Evolutionary conservation across 2,888 invertebrate genomes (phyloP), one percentile per base, ranked within the genome.

Genomic region (Eledona agricola): DNA sequence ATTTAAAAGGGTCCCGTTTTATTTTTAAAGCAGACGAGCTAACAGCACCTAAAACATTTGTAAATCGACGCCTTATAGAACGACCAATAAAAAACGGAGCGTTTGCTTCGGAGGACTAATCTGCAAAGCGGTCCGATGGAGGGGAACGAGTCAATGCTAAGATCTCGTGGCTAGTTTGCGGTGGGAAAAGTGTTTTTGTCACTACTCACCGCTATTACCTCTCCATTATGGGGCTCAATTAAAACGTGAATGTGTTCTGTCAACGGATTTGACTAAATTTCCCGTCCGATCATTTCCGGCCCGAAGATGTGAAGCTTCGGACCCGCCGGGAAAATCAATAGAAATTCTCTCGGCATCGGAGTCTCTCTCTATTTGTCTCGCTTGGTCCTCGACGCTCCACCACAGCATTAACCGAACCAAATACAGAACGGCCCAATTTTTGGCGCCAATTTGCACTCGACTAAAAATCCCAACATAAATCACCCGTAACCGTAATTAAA

Each of bases 261-360:
- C 37, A 32, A 37, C 20, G 17, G 19, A 25, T 26, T 46, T 35
- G 25, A 16, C 37, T 22, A 29, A 34, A 28, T 37, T 47, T 37
- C 37, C 47, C 28, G 37, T 25, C 22, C 29, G 37, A 37, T 37
- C 47, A 11, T 47, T 47, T 47, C 47, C 47, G 35, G 47, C 28
- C 37, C 26, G 15, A 50, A 50, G 49, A 40, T 29, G 40, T 46
- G 19, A 32, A 50, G 49, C 40, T 40, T 38, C 25, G 49, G 49
- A 40, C 40, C 40, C 32, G 37, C 34, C 37, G 35, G 32, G 49
- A 50, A 50, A 50, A 50, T 50, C 49, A 50, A 50, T 50, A 50
- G 49, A 10, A 40, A 40, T 38, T 40, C 49, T 32, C 49, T 13
- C 13, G 25, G 40, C 32, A 25, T 50, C 45, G n/a, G 10, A 2